Evolutionary conservation across 1,140 invertebrate genomes (phyloP).

Genomic region (Micrasema minimum): DNA sequence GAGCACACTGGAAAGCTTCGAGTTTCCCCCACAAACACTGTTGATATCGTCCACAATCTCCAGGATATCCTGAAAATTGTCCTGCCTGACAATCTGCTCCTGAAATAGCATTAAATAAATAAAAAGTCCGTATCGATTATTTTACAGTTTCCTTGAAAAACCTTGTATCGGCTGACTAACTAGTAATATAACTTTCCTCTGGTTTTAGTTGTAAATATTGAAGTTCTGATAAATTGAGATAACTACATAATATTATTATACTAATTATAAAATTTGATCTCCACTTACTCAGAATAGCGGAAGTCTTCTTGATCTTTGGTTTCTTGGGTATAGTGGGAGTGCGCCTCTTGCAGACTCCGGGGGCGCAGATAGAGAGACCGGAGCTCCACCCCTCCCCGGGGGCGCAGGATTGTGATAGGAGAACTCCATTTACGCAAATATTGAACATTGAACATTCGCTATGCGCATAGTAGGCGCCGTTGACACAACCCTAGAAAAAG

Average conservation of each 20-base stretch:
- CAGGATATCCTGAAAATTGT: slow-evolving; percentile 70
- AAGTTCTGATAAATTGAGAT: too few species aligned
- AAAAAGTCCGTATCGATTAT: too few species aligned
- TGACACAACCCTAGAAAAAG: slow-evolving; percentile 59
- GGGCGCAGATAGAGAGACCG: slow-evolving; percentile 70
- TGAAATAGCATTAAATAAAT: too few species aligned
- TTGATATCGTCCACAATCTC: slow-evolving; percentile 79
- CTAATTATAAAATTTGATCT: background rate
- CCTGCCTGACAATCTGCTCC: slow-evolving; percentile 73
- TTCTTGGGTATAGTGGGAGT: slow-evolving; percentile 51
- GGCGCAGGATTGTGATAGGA: slow-evolving; percentile 74
- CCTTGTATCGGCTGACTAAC: too few species aligned
- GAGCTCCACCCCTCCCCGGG: slow-evolving; percentile 77
- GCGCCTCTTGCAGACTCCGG: slow-evolving; percentile 43
- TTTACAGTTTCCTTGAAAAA: too few species aligned
- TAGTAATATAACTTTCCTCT: too few species aligned
- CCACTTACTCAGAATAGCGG: slow-evolving; percentile 56
- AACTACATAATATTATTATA: too few species aligned
- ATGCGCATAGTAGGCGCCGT: slow-evolving; percentile 70
- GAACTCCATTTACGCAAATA: slow-evolving; percentile 75
- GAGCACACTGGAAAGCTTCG: slow-evolving; percentile 76
- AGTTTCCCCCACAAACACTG: slow-evolving; percentile 83
- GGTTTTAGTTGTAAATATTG: too few species aligned
- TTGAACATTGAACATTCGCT: slow-evolving; percentile 74
- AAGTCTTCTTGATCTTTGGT: slow-evolving; percentile 52